Base-by-base conservation (phyloP, 1,140 invertebrate species). In the Tetramorium simillimum region DNA sequence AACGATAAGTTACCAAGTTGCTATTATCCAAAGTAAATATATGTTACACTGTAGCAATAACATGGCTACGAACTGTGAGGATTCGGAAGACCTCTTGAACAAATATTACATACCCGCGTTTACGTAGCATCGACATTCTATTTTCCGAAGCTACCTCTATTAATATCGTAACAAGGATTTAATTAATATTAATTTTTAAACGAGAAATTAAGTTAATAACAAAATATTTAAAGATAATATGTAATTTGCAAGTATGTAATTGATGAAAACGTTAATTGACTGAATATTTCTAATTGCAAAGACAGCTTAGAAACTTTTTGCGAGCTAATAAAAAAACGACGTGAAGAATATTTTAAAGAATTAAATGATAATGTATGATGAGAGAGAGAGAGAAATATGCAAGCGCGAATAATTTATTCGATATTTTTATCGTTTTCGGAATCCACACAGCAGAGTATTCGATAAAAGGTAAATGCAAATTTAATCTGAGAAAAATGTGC, bases 1-100 rank as follows among this genome's bases (percentile, higher is more conserved):
- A 82, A 82, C 80, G 40, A 82, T 72, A 73, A 72, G 67, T 82
- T 82, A 33, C 51, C 10, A 72, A 82, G 37, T 72, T 82, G 51
- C 40, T 24, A 58, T 72, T 82, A 73, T 82, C 24, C 67, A 82
- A 82, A 82, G 53, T 60, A 82, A 82, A 60, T 49, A 70, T n/a
- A 33, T 33, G 33, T 51, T 81, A 67, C 9, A 21, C 43, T 37
- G 53, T 46, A 72, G 46, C 24, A 82, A 82, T 82, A 82, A 82
- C 67, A 70, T 37, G 14, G 16, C 21, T 33, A 56, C 12, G 40
- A 24, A 43, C 40, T 21, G 33, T 18, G 65, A 53, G 65, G 14
- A 56, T 81, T 81, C 16, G 21, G 33, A 70, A 43, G 49, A 81
- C 37, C 63, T 28, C 65, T 81, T 56, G 37, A 70, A 43, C 16